These are phyloP conservation scores for Pelochelys cantorii DNA, from an alignment of 2,797 vertebrate genomes.

Conservation along the genomic window DNA sequence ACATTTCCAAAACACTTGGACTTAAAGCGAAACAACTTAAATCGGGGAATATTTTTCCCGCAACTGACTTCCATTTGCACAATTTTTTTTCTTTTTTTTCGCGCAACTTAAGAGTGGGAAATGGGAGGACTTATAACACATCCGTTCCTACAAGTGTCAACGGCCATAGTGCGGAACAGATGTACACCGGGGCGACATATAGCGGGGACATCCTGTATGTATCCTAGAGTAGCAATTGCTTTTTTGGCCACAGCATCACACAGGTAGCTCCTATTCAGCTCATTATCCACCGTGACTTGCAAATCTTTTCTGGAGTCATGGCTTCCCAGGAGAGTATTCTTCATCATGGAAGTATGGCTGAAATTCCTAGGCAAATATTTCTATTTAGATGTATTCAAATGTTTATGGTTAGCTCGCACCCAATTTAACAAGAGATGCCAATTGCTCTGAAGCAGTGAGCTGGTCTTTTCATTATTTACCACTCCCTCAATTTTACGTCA, in stretches of 20 bases:
- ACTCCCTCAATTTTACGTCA: not conserved
- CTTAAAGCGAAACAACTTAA: too few species aligned
- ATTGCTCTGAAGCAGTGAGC: not conserved
- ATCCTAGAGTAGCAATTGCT: not conserved
- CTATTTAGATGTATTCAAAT: not conserved
- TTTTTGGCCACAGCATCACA: not conserved
- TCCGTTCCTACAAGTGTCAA: too few species aligned
- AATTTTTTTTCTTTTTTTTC: too few species aligned
- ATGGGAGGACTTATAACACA: too few species aligned
- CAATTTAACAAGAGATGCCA: not conserved
- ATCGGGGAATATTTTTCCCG: too few species aligned
- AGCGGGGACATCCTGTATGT: not conserved
- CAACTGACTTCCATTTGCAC: too few species aligned
- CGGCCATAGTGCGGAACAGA: too few species aligned
- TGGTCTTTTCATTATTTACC: not conserved
- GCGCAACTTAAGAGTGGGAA: too few species aligned
- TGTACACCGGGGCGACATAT: too few species aligned
- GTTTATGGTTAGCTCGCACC: not conserved
- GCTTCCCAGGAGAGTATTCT: not conserved
- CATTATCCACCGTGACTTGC: not conserved
- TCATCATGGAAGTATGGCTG: not conserved
- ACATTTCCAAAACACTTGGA: too few species aligned
- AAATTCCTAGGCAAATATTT: not conserved
- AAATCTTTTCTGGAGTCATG: not conserved
- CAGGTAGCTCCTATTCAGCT: not conserved